Evolutionary conservation across 1,140 invertebrate species (phyloP).

Genomic region (Sitodiplosis mosellana): DNA sequence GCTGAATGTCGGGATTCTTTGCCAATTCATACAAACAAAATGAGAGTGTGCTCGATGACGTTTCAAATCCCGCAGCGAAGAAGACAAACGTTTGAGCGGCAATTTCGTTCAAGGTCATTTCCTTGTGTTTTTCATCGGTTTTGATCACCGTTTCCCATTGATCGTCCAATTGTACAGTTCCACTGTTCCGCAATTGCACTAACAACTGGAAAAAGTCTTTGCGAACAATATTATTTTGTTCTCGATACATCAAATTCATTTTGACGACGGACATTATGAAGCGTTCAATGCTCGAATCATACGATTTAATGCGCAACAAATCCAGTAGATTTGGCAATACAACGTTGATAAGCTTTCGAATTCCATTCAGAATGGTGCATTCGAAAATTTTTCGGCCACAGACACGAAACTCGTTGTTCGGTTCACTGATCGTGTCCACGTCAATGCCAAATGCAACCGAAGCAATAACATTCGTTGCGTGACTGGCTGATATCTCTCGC

Average conservation of each 20-base stretch:
- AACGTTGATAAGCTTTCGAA: too few species aligned
- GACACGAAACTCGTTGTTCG: neutral
- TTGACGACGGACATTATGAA: too few species aligned
- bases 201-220: too few species aligned
- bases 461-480: constrained; percentile 27
- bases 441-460: constrained; percentile 22
- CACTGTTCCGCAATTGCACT: too few species aligned
- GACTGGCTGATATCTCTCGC: constrained; percentile 14
- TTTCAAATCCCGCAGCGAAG: constrained; percentile 46
- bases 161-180: neutral
- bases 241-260: too few species aligned
- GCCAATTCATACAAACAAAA: constrained; percentile 38
- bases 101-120: constrained; percentile 16
- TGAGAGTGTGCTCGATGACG: constrained; percentile 33
- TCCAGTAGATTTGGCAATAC: too few species aligned
- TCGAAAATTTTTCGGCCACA: neutral
- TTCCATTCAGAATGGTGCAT: too few species aligned
- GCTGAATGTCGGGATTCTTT: constrained; percentile 35
- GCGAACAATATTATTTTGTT: too few species aligned
- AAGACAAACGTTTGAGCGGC: constrained; percentile 22
- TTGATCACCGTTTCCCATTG: neutral
- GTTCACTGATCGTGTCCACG: neutral
- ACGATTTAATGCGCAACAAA: too few species aligned
- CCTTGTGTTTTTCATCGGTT: neutral
- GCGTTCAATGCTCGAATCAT: too few species aligned